Conservation (phyloP, 2,113 vertebrate genomes). For the Prinia subflava region DNA sequence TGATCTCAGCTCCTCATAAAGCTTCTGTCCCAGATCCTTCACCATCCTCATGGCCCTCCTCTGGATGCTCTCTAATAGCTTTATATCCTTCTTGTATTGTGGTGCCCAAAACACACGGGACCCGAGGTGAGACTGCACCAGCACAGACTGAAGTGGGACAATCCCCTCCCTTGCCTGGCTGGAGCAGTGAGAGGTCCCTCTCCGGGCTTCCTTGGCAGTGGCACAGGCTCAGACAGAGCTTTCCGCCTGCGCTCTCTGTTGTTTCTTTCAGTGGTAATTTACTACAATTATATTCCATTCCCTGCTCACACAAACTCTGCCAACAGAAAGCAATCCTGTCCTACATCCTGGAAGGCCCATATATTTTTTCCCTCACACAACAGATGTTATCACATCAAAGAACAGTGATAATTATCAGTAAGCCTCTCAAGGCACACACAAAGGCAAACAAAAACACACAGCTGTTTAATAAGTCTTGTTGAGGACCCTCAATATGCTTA, state of each 20-base stretch:
- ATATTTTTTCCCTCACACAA: not conserved
- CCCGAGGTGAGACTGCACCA: fast-evolving
- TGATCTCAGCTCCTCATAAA: not conserved
- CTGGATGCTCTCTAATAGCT: not conserved
- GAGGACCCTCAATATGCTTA: not conserved
- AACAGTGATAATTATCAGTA: not conserved
- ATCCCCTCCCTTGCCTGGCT: not conserved
- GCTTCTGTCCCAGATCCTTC: not conserved
- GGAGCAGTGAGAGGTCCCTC: not conserved
- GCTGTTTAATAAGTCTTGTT: not conserved
- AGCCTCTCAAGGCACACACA: not conserved
- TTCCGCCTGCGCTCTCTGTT: not conserved
- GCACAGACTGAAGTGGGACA: not conserved
- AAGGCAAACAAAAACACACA: not conserved
- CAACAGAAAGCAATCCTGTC: not conserved
- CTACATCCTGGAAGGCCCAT: not conserved
- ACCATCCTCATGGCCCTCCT: not conserved
- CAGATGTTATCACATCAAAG: not conserved
- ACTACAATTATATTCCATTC: not conserved
- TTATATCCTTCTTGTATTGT: not conserved
- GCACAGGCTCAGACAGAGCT: not conserved
- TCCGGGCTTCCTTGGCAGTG: not conserved
- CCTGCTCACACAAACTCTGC: not conserved
- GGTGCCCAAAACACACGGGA: not conserved
- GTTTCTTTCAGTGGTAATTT: not conserved